Base-by-base conservation (phyloP, 2,113 vertebrate genomes). In the Varanus komodoensis region DNA sequence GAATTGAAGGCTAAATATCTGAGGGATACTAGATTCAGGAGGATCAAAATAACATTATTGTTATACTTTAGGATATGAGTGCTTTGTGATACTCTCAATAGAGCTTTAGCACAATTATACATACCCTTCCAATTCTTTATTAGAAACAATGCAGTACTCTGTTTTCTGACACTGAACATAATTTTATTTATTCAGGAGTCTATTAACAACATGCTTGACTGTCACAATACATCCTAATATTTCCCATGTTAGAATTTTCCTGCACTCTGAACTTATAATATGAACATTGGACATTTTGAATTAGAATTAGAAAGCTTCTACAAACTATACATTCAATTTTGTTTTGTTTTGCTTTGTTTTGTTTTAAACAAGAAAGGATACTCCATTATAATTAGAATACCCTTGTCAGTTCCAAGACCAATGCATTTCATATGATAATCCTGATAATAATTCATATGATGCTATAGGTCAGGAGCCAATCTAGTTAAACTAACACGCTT, bases 21-120 rank as follows among this genome's bases (percentile, higher is more conserved):
- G 57, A 15, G 15, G 57, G 8, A 2, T 14, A 61, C 57, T 15
- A 61, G 57, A 15, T 61, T 61, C 2, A 44, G 38, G 38, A 44
- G 38, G 38, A 44, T 44, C 38, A 44, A 44, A 44, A 44, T 44
- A 44, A 3, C 38, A 44, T 82, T 95, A 93, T 91, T 96, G 93
- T 89, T 92, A 82, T 74, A 93, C 82, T 84, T 84, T 25, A 69
- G 17, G 23, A 93, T 91, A 82, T 85, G 84, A 95, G 87, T 91
- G 85, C 71, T 93, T 94, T 91, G 79, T 0, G 1, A 91, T 93
- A 93, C 89, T 94, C 85, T 94, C 93, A 96, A 94, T 95, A 83
- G 19, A 90, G 29, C 84, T 89, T 1, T 85, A 90, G 94, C 90
- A 95, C 94, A 94, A 86, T 91, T 87, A 90, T 86, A 94, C 92